A percentile compares a stretch with the other conserved stretches of the same genome.
These are phyloP conservation scores for Alentia gelatinosa DNA, from an alignment of 2,888 invertebrate species.

Conservation along the genomic window DNA sequence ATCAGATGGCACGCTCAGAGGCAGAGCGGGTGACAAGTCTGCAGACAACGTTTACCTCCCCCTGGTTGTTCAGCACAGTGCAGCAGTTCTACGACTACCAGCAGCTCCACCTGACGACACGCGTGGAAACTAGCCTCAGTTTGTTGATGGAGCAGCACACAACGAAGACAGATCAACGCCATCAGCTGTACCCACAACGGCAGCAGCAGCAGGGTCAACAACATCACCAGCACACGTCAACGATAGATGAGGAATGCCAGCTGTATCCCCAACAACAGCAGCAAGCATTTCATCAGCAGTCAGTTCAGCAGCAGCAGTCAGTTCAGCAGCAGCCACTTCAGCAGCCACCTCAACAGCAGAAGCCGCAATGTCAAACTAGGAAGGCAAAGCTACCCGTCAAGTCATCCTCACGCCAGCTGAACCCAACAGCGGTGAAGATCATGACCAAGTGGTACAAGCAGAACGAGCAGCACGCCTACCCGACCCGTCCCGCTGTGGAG, in stretches of 20 bases:
- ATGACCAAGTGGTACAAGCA: constrained; percentile 74
- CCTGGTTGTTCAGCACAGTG: background rate
- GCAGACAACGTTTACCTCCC: background rate
- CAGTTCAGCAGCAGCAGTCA: background rate
- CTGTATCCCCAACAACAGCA: background rate
- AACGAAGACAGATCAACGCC: background rate
- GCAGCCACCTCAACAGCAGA: background rate
- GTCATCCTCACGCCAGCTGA: background rate
- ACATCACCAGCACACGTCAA: background rate
- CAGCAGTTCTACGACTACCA: background rate
- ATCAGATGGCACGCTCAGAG: background rate
- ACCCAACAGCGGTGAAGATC: constrained; percentile 53
- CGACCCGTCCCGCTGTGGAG: constrained; percentile 72
- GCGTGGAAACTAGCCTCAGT: constrained; percentile 2
- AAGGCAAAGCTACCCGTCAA: background rate
- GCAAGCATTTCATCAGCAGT: background rate
- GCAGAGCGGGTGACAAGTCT: background rate
- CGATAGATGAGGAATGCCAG: too few relatives aligned
- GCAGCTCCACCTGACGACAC: background rate
- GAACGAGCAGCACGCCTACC: constrained; percentile 74
- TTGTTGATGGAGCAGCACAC: background rate
- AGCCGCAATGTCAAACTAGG: background rate
- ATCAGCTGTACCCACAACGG: background rate
- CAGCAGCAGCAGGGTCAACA: background rate
- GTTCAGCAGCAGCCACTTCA: background rate